Evolutionary conservation across 1,140 invertebrate species (phyloP), one percentile per base, ranked within the genome.

Genomic region (Aphelinus certus): DNA sequence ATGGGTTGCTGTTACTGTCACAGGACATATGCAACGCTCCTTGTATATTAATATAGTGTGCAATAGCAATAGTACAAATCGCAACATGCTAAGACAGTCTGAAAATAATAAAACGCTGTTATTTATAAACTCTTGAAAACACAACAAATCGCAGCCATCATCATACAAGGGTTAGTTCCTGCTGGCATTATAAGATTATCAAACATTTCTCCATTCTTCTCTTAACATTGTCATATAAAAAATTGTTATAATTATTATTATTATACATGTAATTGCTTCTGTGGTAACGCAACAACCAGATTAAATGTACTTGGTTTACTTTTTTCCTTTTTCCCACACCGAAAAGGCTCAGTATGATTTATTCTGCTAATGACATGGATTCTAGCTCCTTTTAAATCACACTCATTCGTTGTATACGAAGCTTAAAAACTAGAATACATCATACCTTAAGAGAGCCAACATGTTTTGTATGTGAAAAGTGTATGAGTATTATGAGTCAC

Each of bases 61-160:
- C 72, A 80, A 76, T 83, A 84, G 81, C 83, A 81, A 83, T 86
- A 73, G 74, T 83, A 81, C 42, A 46, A 62, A 48, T 74, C 79
- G 82, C 83, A 85, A 83, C 86, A 87, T 87, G 85, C 84, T 79
- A 81, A 81, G 80, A 84, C 80, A 86, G 78, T 84, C 79, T 81
- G 71, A 83, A 26, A 83, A 81, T 81, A 85, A 82, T 83, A 82
- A 86, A 85, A 84, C 81, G 80, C 76, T 85, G 82, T 86, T 85
- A 86, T 84, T 84, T 63, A 81, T 86, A 85, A 86, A 86, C 84
- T 85, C 83, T 85, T 83, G 79, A 83, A 85, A 86, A 86, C 84
- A 86, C 83, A 85, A 87, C 83, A 85, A 85, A 84, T 82, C 82
- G 84, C 82, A 84, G 83, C 81, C 83, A 83, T 82, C 72, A 63